Base-by-base conservation (phyloP, 2,113 vertebrate species). In the Planiliza haematocheilus region DNA sequence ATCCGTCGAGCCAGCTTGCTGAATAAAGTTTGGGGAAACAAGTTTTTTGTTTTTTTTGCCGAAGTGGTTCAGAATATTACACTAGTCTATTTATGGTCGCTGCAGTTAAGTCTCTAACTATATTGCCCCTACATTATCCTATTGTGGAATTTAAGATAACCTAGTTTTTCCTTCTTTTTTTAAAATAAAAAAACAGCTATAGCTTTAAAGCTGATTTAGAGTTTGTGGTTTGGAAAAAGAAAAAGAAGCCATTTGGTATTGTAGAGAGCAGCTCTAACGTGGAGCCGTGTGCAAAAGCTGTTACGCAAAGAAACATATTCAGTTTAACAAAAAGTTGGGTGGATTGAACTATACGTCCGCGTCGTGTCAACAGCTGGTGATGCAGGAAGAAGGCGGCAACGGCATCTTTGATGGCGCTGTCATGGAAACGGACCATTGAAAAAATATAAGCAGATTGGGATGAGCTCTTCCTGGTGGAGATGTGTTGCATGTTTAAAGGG, bases 71-170 rank as follows among this genome's bases (percentile, higher is more conserved):
- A 42, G 41, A 79, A 67, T 85, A 79, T 83, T 87, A 83, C 55
- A 81, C 62, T 38, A 60, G 53, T 85, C 74, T 89, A 81, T 86
- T 87, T 77, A 64, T 70, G 52, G 81, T 17, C 70, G 45, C 57
- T 62, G 63, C 55, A 70, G 65, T 79, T 43, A 76, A 71, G 67
- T 46, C 50, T 65, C 41, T 11, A 45, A 59, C 55, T 79, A 10
- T 60, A 61, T 71, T 58, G 83, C 21, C 34, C 3, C 53, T 18
- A 70, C 24, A 51, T 42, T 57, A 45, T 59, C 39, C 55, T 65
- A 45, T 72, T 87, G 75, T 87, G 48, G 59, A 60, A 56, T 79
- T 81, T 79, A 59, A 66, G 77, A 79, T 83, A 82, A 84, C 65
- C 75, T 20, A 56, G 55, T 75, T 74, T 73, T 56, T 56, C 14